Base-by-base conservation (phyloP, 2,888 invertebrate species). In the Drosophila buzzatii region DNA sequence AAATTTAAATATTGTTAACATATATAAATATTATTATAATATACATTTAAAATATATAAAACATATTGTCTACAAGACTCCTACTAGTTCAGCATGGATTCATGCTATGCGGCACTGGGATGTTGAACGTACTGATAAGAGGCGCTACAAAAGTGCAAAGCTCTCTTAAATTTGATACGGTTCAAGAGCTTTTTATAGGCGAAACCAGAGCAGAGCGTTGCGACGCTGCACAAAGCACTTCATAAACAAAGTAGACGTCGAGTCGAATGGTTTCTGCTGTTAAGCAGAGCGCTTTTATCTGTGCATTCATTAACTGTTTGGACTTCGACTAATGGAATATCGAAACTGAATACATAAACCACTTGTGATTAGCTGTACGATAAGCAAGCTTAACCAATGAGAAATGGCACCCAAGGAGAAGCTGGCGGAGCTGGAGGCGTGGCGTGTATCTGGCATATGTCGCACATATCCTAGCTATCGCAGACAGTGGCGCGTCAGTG, bases 381-480 rank as follows among this genome's bases (percentile, higher is more conserved):
- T n/a, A n/a, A 39, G 23, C 39, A 9, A n/a, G 20, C 4, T 18
- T 20, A 35, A 14, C 12, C 16, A 9, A 12, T 23, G 16, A 14
- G 14, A 20, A 60, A 87, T 87, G 87, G 31, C 82, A 23, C 87
- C 87, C 35, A 84, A 82, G 41, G 23, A 37, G 23, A 16, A 23
- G n/a, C 16, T 1, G 37, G 27, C 41, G 18, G 52, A 73, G 59
- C n/a, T 67, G 12, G 80, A 83, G 31, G 68, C 73, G 7, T 92
- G 92, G 91, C 91, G 80, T 20, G 82, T 81, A 8, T 90, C 91
- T 3, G 85, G 84, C 18, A 91, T 93, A 61, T 90, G 92, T 2
- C 81, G 77, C 7, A 92, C 85, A 39, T 92, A 89, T 79, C 93
- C 93, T 12, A 85, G 84, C 20, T 92, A 92, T 76, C 89, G 93